Evolutionary conservation across 1,140 invertebrate genomes (phyloP), one percentile per base, ranked within the genome.

Genomic region (Hylyphantes graminicola): DNA sequence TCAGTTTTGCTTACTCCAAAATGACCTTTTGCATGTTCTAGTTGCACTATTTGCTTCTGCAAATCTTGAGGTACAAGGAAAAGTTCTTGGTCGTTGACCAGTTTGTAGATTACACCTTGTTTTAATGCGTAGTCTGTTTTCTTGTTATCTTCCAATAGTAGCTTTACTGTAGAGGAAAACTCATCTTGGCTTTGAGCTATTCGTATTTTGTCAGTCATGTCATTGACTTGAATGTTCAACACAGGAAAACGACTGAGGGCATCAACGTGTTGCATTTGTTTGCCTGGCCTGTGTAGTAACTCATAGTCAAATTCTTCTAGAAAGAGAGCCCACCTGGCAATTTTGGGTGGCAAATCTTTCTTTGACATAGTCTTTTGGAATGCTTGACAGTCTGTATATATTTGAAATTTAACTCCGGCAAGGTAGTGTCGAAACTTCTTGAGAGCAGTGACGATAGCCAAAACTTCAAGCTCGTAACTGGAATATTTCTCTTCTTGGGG

Each of bases 301-400:
- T 65, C 63, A 10, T 65, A 65, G 7, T 65, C 17, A 65, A 65
- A 65, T n/a, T 59, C 11, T 12, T 12, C 11, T n/a, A 59, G n/a
- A n/a, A 59, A 59, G n/a, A 59, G 11, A 59, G 63, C 2, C 17
- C 63, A 65, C 21, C 17, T 17, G n/a, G 63, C 17, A 10, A 65
- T 15, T 17, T 65, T 65, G 3, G 63, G 17, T 65, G 63, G 11
- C 21, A 65, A 15, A 19, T 65, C 63, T 17, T 65, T 65, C 21
- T 17, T 15, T 15, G 12, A 17, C 12, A 65, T 17, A 2, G 21
- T 65, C 21, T 65, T 12, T 65, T 15, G 15, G 10, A 65, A 65
- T 17, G 9, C 63, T 65, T 15, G n/a, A 59, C 74, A 75, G 59
- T 85, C 79, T 11, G 85, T 83, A n/a, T 63, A 21, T 15, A 85